Conservation (phyloP, 2,888 invertebrate genomes). For the Bibio marci region DNA sequence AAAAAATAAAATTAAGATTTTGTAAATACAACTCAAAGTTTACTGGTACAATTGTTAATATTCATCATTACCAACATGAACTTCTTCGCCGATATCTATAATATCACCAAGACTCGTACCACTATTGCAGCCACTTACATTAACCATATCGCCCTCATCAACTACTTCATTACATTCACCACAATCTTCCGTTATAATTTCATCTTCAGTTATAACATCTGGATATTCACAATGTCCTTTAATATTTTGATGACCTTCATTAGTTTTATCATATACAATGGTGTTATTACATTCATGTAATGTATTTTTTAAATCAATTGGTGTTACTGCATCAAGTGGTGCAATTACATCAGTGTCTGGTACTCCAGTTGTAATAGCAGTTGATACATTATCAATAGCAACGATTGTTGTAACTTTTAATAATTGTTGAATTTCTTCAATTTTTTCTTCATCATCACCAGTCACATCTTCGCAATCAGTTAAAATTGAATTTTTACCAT, state of each 20-base stretch:
- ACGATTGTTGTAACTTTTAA: conserved; percentile 7
- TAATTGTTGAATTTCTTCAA: conserved; percentile 8
- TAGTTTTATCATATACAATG: conserved; percentile 29
- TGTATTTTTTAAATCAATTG: conserved; percentile 26
- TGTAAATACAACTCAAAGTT: too few relatives aligned
- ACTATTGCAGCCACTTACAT: too few relatives aligned
- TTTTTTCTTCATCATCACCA: neutral
- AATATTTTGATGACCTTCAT: conserved; percentile 33
- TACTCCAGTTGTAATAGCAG: conserved; percentile 32
- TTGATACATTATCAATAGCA: conserved; percentile 28
- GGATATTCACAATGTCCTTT: conserved; percentile 30
- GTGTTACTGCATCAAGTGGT: conserved; percentile 21
- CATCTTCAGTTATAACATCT: conserved; percentile 35
- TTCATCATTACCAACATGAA: too few relatives aligned
- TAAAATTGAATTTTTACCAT: conserved; percentile 4
- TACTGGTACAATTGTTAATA: too few relatives aligned
- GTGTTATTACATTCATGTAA: conserved; percentile 29
- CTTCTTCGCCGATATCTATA: too few relatives aligned
- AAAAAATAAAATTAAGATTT: too few relatives aligned
- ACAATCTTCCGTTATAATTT: conserved; percentile 30
- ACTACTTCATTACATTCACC: too few relatives aligned
- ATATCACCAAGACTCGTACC: too few relatives aligned
- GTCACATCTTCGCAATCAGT: conserved; percentile 9
- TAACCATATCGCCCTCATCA: too few relatives aligned
- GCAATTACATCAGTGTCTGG: conserved; percentile 12